phyloP scores from a whole-genome alignment of 2,888 invertebrate species.

The Rhimphoctona megacephalus region DNA sequence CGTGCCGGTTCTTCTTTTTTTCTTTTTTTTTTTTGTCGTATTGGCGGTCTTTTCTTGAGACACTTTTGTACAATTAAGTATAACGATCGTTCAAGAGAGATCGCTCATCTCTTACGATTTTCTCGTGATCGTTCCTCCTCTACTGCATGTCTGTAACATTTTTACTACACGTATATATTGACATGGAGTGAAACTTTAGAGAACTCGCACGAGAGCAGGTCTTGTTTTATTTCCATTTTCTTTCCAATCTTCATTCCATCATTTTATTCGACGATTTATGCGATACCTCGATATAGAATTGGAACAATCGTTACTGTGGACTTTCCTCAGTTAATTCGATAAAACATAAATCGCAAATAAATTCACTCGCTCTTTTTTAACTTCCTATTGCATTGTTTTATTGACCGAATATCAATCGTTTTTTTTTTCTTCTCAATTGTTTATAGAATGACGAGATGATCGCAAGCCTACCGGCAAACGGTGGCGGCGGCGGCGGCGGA shows the following conservation, averaged over 20 bases:
- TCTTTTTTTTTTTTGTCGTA: slow-evolving; percentile 46
- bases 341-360: background rate
- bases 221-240: slow-evolving; percentile 11
- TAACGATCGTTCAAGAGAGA: slow-evolving; percentile 63
- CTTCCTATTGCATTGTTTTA: background rate
- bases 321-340: slow-evolving; percentile 2
- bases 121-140: slow-evolving; percentile 26
- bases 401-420: slow-evolving; percentile 19
- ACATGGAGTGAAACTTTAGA: slow-evolving; percentile 32
- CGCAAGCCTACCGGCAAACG: slow-evolving; percentile 81
- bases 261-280: background rate
- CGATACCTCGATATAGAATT: slow-evolving; percentile 29
- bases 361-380: background rate
- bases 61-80: slow-evolving; percentile 57
- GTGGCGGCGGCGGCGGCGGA: slow-evolving; percentile 75
- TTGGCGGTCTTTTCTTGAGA: slow-evolving; percentile 43
- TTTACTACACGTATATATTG: background rate
- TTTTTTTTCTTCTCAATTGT: slow-evolving; percentile 48
- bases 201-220: slow-evolving; percentile 5
- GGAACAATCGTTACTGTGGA: slow-evolving; percentile 13
- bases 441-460: slow-evolving; percentile 83
- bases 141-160: background rate
- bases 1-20: slow-evolving; percentile 30
- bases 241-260: background rate
- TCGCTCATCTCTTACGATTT: slow-evolving; percentile 46